These are phyloP conservation scores for Glaucomys volans DNA, from an alignment of 2,113 vertebrate genomes.

Conservation along the genomic window DNA sequence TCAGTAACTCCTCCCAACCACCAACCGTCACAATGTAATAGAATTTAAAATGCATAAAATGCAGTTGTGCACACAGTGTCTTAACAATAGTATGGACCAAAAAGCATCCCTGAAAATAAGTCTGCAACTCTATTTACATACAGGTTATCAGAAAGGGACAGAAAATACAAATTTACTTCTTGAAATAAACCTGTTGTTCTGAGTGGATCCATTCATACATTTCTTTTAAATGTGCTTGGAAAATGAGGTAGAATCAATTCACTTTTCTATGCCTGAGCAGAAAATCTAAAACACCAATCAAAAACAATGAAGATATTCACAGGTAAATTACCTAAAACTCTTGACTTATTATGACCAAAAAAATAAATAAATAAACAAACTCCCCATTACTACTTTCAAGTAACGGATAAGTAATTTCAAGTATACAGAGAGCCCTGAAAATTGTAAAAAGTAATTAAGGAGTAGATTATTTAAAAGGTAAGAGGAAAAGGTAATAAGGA, in stretches of 20 bases:
- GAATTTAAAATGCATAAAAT: slow-evolving; percentile 10
- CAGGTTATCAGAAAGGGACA: background rate
- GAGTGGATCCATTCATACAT: background rate
- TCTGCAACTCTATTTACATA: background rate
- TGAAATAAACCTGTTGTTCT: slow-evolving; percentile 26
- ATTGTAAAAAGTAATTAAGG: background rate
- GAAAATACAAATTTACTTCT: slow-evolving; percentile 1
- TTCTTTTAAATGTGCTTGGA: background rate
- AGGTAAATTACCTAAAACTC: background rate
- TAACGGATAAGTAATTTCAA: background rate
- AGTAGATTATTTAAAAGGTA: background rate
- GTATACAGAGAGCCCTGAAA: background rate
- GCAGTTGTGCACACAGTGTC: background rate
- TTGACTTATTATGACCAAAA: background rate
- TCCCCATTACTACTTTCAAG: background rate
- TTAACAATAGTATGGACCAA: background rate
- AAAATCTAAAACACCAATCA: slow-evolving; percentile 14
- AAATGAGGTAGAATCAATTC: slow-evolving; percentile 42
- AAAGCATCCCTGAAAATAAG: slow-evolving; percentile 7
- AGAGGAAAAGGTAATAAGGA: background rate
- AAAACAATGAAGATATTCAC: slow-evolving; percentile 35
- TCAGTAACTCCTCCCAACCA: background rate
- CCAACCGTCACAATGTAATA: background rate
- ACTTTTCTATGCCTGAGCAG: background rate
- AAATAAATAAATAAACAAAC: no score